Conservation (phyloP, 2,888 invertebrate genomes). For the Xanthia icteritia region DNA sequence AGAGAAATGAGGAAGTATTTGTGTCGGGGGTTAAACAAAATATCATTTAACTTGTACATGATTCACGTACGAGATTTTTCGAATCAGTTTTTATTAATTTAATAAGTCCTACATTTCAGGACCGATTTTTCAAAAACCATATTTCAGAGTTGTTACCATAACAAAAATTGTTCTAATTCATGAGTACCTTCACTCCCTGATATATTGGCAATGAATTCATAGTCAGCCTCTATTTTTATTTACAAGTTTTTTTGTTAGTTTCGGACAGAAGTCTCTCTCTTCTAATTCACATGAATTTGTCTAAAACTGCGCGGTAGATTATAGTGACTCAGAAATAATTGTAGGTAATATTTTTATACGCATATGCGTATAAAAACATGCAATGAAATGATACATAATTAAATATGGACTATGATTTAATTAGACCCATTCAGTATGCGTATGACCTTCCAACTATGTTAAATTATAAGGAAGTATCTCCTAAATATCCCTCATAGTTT, state of each 20-base stretch:
- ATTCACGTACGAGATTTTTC: no score
- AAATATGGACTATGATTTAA: constrained; percentile 11
- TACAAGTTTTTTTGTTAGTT: background rate
- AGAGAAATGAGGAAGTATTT: no score
- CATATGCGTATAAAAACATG: background rate
- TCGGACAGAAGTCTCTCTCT: no score
- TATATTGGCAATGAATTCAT: background rate
- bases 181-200: background rate
- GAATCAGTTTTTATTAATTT: background rate
- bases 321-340: background rate
- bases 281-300: background rate
- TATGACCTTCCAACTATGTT: constrained; percentile 35
- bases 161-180: background rate
- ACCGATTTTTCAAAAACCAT: background rate
- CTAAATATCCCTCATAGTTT: constrained; percentile 13
- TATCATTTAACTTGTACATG: no score
- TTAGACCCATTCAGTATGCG: constrained; percentile 28
- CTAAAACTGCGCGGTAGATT: background rate
- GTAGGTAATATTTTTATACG: background rate
- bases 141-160: background rate
- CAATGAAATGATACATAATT: background rate
- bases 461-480: constrained; percentile 41
- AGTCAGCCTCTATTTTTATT: background rate
- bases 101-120: background rate
- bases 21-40: no score